A percentile compares a stretch with the other conserved stretches of the same genome.
Conservation (phyloP, 2,797 vertebrate genomes). For the Poeciliopsis infans region DNA sequence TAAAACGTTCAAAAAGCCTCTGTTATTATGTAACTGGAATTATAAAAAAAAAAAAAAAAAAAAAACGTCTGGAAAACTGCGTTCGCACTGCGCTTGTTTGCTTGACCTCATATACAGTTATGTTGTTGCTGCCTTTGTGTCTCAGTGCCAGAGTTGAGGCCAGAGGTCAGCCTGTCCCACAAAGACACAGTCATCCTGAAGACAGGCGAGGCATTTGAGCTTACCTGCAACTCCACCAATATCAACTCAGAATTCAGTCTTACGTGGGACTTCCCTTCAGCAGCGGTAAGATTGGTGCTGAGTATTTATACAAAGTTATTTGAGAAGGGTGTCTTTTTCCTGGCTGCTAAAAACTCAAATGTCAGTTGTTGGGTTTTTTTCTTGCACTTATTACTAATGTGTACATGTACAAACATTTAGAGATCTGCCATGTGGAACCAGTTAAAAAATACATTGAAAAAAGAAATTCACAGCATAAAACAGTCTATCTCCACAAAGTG, state of each 20-base stretch:
- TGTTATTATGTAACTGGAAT: background rate
- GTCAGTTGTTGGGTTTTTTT: too few species aligned
- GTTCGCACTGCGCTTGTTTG: background rate
- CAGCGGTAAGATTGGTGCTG: slow-evolving; percentile 79
- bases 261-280: slow-evolving; percentile 82
- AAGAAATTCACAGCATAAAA: background rate
- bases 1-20: background rate
- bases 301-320: slow-evolving; percentile 5
- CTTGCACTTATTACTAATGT: background rate
- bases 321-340: background rate
- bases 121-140: slow-evolving; percentile 21
- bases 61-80: background rate
- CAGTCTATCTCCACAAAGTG: background rate
- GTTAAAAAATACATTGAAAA: background rate
- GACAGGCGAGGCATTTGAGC: slow-evolving; percentile 87
- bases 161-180: slow-evolving; percentile 84
- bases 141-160: slow-evolving; percentile 85
- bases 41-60: background rate
- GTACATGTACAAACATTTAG: background rate
- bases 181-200: slow-evolving; percentile 84
- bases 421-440: background rate
- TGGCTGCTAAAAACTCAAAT: slow-evolving; percentile 1
- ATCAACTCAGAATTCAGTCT: slow-evolving; percentile 86
- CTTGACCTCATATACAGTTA: background rate
- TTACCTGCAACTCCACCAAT: slow-evolving; percentile 86